Percentiles rank a stretch among this genome's conserved stretches.
Conservation (phyloP, 2,888 invertebrate genomes). For the Cetonia aurata region DNA sequence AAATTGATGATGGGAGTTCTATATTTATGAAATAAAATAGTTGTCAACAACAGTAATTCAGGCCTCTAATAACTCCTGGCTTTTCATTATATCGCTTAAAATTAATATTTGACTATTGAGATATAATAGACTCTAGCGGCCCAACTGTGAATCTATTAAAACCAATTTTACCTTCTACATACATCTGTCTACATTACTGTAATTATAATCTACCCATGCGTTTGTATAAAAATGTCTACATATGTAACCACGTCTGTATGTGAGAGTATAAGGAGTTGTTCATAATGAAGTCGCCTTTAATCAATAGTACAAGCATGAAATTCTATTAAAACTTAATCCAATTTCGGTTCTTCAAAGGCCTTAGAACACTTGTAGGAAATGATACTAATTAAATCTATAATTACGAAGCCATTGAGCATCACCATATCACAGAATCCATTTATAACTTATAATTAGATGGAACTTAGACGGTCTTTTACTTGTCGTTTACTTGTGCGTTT, state of each 20-base stretch:
- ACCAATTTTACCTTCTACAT: not conserved
- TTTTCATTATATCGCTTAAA: too few species aligned
- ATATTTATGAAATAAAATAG: too few species aligned
- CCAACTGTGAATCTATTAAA: not conserved
- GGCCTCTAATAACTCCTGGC: too few species aligned
- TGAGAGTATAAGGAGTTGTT: slow-evolving; percentile 9
- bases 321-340: slow-evolving; percentile 37
- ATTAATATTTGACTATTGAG: too few species aligned
- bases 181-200: not conserved
- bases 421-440: slow-evolving; percentile 40
- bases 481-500: not conserved
- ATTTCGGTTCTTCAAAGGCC: slow-evolving; percentile 40
- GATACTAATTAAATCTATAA: slow-evolving; percentile 45
- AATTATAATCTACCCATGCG: too few species aligned
- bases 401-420: slow-evolving; percentile 42
- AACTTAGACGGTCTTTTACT: not conserved
- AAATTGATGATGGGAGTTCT: too few species aligned
- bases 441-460: slow-evolving; percentile 34
- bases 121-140: not conserved
- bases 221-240: not conserved
- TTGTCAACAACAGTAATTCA: too few species aligned
- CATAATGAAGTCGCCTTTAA: slow-evolving; percentile 12
- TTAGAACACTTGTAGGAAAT: slow-evolving; percentile 30
- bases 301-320: slow-evolving; percentile 16
- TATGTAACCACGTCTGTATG: not conserved